Evolutionary conservation across 2,797 vertebrate genomes (phyloP).

Genomic region (Eupleurogrammus muticus): DNA sequence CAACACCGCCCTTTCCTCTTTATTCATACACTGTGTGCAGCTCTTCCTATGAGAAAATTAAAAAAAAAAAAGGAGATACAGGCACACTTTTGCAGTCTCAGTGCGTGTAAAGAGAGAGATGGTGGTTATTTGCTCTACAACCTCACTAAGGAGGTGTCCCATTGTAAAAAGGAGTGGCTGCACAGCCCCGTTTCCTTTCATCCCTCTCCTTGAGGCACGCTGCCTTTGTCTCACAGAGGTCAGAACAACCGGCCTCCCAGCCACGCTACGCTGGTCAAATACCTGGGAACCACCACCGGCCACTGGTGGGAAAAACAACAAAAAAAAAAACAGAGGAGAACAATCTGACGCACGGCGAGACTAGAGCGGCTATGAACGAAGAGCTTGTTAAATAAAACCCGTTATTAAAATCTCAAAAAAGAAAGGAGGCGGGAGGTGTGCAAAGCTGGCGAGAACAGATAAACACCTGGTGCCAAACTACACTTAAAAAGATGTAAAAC

Average conservation of each 20-base stretch:
- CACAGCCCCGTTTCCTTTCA: constrained; percentile 77
- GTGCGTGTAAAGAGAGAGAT: constrained; percentile 62
- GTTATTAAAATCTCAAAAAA: constrained; percentile 55
- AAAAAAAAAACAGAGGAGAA: constrained; percentile 19
- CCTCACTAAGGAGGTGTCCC: constrained; percentile 77
- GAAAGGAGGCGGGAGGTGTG: constrained; percentile 1
- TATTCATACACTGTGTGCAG: constrained; percentile 5
- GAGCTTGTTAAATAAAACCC: constrained; percentile 58
- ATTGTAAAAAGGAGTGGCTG: constrained; percentile 83
- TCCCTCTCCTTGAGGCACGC: constrained; percentile 72
- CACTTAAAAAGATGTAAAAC: constrained; percentile 20
- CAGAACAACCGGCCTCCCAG: constrained; percentile 71
- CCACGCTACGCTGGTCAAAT: constrained; percentile 71
- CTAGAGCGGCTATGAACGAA: constrained; percentile 59
- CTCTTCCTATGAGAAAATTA: constrained; percentile 30
- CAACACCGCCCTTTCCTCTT: constrained; percentile 36
- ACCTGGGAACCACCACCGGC: constrained; percentile 73
- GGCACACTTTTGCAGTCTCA: constrained; percentile 44
- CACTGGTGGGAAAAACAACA: constrained; percentile 73
- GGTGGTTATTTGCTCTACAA: constrained; percentile 80
- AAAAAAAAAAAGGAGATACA: constrained; percentile 44
- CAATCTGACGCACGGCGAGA: constrained; percentile 49
- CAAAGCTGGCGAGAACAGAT: constrained; percentile 13
- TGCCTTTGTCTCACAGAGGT: constrained; percentile 79
- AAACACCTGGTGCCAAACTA: constrained; percentile 48